Conservation (phyloP, 2,113 vertebrate genomes). For the Malurus melanocephalus region DNA sequence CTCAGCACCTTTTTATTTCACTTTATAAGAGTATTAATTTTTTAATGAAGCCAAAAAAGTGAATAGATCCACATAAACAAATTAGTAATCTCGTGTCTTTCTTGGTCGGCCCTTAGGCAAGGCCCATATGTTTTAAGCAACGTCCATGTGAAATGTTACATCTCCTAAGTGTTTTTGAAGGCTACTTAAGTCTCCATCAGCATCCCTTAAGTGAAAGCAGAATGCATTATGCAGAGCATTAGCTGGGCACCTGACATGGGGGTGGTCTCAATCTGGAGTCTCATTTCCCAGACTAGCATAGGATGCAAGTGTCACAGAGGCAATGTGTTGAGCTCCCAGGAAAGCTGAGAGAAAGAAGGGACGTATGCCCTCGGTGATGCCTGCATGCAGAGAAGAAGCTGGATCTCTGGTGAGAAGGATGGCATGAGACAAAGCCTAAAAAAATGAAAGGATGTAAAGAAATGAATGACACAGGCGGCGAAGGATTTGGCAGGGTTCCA, state of each 20-base stretch:
- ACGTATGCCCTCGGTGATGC: not conserved
- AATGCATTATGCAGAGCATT: conserved; percentile 28
- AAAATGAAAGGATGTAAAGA: conserved; percentile 30
- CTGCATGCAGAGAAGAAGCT: not conserved
- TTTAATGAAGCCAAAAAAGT: not conserved
- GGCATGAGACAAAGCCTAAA: conserved; percentile 37
- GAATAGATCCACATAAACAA: not conserved
- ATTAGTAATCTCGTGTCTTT: not conserved
- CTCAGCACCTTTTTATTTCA: not conserved
- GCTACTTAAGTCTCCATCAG: not conserved
- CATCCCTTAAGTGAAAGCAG: not conserved
- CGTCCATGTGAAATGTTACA: not conserved
- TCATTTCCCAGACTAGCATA: conserved; percentile 49
- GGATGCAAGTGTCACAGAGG: conserved; percentile 16
- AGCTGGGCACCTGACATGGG: conserved; percentile 58
- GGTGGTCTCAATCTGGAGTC: conserved; percentile 62
- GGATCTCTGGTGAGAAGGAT: conserved; percentile 9
- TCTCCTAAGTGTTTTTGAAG: conserved; percentile 7
- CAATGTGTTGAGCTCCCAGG: conserved; percentile 41
- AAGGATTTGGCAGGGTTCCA: conserved; percentile 41
- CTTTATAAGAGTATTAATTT: not conserved
- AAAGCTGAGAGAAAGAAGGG: conserved; percentile 28
- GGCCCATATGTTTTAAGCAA: not conserved
- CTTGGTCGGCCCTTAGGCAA: not conserved
- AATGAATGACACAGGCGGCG: conserved; percentile 35